Percentiles rank a stretch among this genome's conserved stretches.
These are phyloP conservation scores for Ridgeia piscesae DNA, from an alignment of 1,140 invertebrate genomes.

Conservation along the genomic window DNA sequence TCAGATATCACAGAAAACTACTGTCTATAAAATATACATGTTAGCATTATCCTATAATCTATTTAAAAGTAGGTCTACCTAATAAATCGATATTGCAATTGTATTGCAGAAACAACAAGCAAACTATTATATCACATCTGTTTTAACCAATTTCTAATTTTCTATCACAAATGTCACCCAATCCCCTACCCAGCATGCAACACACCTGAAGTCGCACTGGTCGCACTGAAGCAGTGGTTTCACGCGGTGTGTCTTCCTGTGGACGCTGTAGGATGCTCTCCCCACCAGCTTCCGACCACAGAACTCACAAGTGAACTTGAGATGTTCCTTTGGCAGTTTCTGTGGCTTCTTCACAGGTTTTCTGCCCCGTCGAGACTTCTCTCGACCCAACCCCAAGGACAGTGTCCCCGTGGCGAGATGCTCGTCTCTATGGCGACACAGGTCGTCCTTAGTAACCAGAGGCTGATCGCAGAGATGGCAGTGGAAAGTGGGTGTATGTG, in stretches of 20 bases:
- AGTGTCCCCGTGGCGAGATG: neutral
- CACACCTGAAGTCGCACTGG: neutral
- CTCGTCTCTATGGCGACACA: neutral
- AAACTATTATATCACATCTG: neutral
- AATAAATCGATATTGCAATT: too few species aligned
- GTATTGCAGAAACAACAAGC: too few species aligned
- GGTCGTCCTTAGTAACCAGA: neutral
- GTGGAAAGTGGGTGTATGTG: neutral
- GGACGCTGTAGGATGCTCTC: neutral
- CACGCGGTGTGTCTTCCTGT: neutral
- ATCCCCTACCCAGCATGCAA: neutral
- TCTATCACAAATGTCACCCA: too few species aligned
- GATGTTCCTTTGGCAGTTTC: neutral
- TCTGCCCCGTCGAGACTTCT: neutral
- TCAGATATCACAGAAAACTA: too few species aligned
- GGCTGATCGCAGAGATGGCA: neutral
- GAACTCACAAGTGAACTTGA: neutral
- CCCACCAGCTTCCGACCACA: neutral
- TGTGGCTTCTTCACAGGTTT: neutral
- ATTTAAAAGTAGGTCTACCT: too few species aligned
- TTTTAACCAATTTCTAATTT: too few species aligned
- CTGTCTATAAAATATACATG: too few species aligned
- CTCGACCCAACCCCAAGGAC: neutral
- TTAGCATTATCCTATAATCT: too few species aligned
- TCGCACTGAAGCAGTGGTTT: neutral